phyloP scores from a whole-genome alignment of 2,888 invertebrate species.

The Fabriciana adippe region DNA sequence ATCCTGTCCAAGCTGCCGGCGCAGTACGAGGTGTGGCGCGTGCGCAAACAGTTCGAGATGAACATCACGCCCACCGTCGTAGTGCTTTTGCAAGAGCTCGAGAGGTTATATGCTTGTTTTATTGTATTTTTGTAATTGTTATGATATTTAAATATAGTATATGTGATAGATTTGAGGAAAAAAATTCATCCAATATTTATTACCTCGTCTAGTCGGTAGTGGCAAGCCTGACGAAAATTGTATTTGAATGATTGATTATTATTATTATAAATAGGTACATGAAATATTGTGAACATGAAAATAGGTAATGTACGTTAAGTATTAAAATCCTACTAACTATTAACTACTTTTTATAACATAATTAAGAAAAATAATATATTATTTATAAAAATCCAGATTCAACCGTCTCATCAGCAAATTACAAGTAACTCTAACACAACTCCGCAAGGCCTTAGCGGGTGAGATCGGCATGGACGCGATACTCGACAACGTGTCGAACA shows the following conservation, averaged over 20 bases:
- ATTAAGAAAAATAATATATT: background rate
- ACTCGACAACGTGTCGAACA: constrained; percentile 91
- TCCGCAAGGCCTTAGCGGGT: constrained; percentile 92
- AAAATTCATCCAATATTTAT: no score
- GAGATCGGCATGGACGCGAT: constrained; percentile 95
- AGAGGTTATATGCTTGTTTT: constrained; percentile 74
- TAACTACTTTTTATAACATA: no score
- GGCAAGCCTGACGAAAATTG: no score
- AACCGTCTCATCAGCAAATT: constrained; percentile 89
- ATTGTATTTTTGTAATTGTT: background rate
- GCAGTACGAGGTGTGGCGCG: constrained; percentile 90
- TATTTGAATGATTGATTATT: no score
- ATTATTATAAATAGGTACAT: no score
- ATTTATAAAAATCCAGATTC: constrained; percentile 73
- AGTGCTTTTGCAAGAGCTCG: constrained; percentile 93
- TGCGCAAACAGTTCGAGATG: constrained; percentile 90
- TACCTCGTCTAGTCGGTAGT: no score
- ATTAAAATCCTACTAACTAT: no score
- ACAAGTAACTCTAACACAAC: constrained; percentile 85
- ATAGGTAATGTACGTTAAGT: no score
- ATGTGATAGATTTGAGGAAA: no score
- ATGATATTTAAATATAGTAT: background rate
- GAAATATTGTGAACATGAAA: no score
- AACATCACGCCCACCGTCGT: constrained; percentile 92
- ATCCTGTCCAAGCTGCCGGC: constrained; percentile 89